phyloP scores from a whole-genome alignment of 2,113 vertebrate species.

The Hydrolagus affinis region DNA sequence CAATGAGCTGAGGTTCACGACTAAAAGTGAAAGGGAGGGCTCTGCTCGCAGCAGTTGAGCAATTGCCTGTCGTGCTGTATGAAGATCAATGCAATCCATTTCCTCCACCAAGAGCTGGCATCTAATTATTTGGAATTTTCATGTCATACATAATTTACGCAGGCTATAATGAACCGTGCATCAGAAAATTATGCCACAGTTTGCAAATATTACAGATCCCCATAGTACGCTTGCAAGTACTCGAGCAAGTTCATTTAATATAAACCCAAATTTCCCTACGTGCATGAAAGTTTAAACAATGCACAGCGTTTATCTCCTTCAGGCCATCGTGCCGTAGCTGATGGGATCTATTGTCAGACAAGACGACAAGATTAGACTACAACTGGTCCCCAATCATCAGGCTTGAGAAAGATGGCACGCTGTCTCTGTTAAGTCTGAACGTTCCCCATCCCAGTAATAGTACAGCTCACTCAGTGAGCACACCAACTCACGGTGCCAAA shows the following conservation, averaged over 20 bases:
- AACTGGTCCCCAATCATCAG: too few relatives aligned
- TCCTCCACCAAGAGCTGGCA: slow-evolving; percentile 57
- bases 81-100: slow-evolving; percentile 60
- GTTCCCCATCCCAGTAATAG: too few relatives aligned
- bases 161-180: slow-evolving; percentile 1
- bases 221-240: neutral
- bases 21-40: neutral
- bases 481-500: too few relatives aligned
- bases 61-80: slow-evolving; percentile 53
- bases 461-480: too few relatives aligned
- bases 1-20: neutral
- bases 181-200: neutral
- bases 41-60: slow-evolving; percentile 34
- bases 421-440: too few relatives aligned
- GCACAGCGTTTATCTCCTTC: neutral
- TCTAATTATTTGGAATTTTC: slow-evolving; percentile 65
- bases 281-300: neutral
- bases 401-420: too few relatives aligned
- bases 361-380: too few relatives aligned
- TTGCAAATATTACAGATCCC: neutral
- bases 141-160: slow-evolving; percentile 50
- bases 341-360: too few relatives aligned
- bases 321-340: neutral
- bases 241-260: neutral
- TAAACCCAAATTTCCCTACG: neutral